Evolutionary conservation across 2,113 vertebrate genomes (phyloP).

Genomic region (Sinocyclocheilus anophthalmus): DNA sequence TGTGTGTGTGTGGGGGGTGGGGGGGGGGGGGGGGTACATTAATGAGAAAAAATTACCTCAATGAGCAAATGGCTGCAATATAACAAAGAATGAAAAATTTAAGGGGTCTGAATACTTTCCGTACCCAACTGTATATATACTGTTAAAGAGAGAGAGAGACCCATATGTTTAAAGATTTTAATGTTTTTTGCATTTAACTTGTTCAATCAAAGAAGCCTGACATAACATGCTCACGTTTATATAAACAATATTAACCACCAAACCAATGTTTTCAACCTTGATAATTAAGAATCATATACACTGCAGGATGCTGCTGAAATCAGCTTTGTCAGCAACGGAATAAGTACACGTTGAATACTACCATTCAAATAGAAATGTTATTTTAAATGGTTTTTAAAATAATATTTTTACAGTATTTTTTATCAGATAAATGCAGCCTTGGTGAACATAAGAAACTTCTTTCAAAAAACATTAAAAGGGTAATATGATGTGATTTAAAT

Average conservation of each 20-base stretch:
- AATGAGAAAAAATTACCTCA: too few species aligned
- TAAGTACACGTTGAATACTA: neutral
- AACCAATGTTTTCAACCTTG: neutral
- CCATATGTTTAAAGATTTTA: too few species aligned
- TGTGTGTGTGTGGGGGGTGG: too few species aligned
- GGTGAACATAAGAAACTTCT: neutral
- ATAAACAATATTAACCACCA: neutral
- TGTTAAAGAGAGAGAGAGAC: too few species aligned
- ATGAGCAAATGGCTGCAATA: too few species aligned
- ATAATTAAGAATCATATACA: neutral
- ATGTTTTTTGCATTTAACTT: too few species aligned
- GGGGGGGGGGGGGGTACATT: too few species aligned
- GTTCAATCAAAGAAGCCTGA: too few species aligned
- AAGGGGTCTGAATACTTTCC: too few species aligned
- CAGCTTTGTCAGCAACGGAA: neutral
- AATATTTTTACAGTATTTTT: neutral
- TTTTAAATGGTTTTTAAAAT: neutral
- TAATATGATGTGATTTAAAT: too few species aligned
- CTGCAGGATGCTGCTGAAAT: neutral
- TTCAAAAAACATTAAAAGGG: neutral
- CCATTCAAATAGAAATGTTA: neutral
- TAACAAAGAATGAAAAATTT: too few species aligned
- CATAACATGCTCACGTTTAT: neutral
- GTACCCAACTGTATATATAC: too few species aligned
- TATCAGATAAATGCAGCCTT: neutral